Evolutionary conservation across 2,888 invertebrate species (phyloP).

Genomic region (Amiota communis): DNA sequence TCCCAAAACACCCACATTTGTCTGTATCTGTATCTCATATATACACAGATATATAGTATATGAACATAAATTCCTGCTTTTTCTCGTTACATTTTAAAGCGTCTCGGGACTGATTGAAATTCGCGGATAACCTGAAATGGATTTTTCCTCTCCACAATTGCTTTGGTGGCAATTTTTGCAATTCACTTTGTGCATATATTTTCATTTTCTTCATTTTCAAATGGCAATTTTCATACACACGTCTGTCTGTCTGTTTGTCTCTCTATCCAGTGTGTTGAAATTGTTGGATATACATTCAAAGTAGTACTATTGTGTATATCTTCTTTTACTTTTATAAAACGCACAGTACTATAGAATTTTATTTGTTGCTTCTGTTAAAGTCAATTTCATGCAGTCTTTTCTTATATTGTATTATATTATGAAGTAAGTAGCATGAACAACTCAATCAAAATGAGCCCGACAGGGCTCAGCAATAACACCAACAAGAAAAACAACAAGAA

Average conservation of each 20-base stretch:
- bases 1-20: constrained; percentile 5
- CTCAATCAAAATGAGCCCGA: not conserved
- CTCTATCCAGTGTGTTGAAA: not conserved
- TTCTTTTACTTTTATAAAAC: not conserved
- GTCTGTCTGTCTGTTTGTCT: not conserved
- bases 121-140: constrained; percentile 72
- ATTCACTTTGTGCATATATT: constrained; percentile 62
- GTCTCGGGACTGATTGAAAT: constrained; percentile 69
- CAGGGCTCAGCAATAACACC: not conserved
- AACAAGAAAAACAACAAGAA: too few relatives aligned
- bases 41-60: too few relatives aligned
- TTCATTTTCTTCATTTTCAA: too few relatives aligned
- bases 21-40: too few relatives aligned
- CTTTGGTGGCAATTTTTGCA: constrained; percentile 68
- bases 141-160: constrained; percentile 70
- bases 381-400: constrained; percentile 6
- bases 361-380: not conserved
- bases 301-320: not conserved
- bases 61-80: not conserved
- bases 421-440: not conserved
- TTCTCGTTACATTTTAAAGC: constrained; percentile 44
- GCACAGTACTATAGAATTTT: not conserved
- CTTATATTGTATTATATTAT: too few relatives aligned
- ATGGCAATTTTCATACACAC: constrained; percentile 25
- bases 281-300: not conserved